Evolutionary conservation across 1,140 invertebrate genomes (phyloP), one percentile per base, ranked within the genome.

Genomic region (Mylabris phalerata): DNA sequence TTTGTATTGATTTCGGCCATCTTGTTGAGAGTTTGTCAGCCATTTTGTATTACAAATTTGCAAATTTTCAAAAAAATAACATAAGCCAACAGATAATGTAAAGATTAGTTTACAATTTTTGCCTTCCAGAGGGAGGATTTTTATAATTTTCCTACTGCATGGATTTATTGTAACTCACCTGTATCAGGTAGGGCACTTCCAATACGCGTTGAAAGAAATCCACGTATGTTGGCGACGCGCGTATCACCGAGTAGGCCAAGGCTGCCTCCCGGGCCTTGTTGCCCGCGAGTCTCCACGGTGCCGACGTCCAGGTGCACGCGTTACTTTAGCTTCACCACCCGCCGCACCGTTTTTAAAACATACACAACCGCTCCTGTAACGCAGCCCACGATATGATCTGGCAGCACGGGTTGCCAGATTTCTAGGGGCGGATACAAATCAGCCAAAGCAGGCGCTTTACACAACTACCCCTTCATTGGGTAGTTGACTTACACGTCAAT

Each of bases 221-320:
- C 79, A 65, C 79, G 78, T 67, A 82, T 75, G 67, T 80, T 81
- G 66, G 80, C 80, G 60, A 80, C 78, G 43, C 73, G 76, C 70
- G 77, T 76, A 46, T 69, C 67, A 58, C 70, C 70, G 79, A 79
- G 69, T 74, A 80, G 69, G 77, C 76, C 66, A 73, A 73, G 48
- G 73, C 75, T 69, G 77, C 75, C 75, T 75, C 67, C 75, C 74
- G 69, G 64, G 63, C 60, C 65, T 60, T 64, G 57, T 55, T 67
- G 57, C 62, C 63, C 62, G 57, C 60, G 63, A 67, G 63, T 71
- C 63, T 67, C 71, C 68, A 68, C 68, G 66, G 66, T 67, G 68
- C 59, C 62, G 68, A 49, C 54, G 55, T 69, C 68, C 59, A 66
- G 64, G 57, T 68, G 64, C 64, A 67, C 66, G 7, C 32, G 32